A percentile compares a stretch with the other conserved stretches of the same genome.
Evolutionary conservation across 2,888 invertebrate genomes (phyloP).

Genomic region (Mythimna impura): DNA sequence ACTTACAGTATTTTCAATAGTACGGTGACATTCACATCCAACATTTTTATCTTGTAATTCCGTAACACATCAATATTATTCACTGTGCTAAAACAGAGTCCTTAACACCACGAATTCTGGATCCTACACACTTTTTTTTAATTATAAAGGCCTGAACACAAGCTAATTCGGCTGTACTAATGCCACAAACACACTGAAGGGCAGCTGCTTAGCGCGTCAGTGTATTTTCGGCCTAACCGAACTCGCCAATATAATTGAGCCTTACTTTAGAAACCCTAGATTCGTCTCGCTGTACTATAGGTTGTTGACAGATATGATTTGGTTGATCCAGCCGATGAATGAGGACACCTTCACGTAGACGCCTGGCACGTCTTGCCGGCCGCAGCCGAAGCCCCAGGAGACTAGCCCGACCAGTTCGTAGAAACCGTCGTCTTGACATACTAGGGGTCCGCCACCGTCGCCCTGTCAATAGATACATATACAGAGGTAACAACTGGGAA

Average conservation of each 20-base stretch:
- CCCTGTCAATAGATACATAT: constrained; percentile 90
- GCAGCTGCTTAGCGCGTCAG: too few species aligned
- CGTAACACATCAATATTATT: background rate
- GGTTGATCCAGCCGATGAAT: constrained; percentile 99
- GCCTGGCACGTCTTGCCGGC: constrained; percentile 98
- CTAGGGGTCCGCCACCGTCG: constrained; percentile 98
- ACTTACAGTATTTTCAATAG: background rate
- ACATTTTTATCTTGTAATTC: background rate
- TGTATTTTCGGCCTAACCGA: background rate
- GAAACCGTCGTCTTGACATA: constrained; percentile 97
- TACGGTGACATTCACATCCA: background rate
- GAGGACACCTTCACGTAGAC: constrained; percentile 99
- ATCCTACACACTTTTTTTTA: background rate
- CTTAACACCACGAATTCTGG: background rate
- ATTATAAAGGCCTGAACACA: background rate
- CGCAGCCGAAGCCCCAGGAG: constrained; percentile 98
- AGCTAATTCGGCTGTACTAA: background rate
- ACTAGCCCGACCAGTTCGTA: constrained; percentile 98
- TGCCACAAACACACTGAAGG: too few species aligned
- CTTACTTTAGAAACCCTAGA: constrained; percentile 35
- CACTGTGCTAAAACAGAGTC: background rate
- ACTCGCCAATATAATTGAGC: background rate
- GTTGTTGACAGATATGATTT: constrained; percentile 98
- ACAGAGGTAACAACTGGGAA: too few species aligned
- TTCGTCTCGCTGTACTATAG: constrained; percentile 86